Evolutionary conservation across 1,140 invertebrate species (phyloP), one percentile per base, ranked within the genome.

Genomic region (Fopius arisanus): DNA sequence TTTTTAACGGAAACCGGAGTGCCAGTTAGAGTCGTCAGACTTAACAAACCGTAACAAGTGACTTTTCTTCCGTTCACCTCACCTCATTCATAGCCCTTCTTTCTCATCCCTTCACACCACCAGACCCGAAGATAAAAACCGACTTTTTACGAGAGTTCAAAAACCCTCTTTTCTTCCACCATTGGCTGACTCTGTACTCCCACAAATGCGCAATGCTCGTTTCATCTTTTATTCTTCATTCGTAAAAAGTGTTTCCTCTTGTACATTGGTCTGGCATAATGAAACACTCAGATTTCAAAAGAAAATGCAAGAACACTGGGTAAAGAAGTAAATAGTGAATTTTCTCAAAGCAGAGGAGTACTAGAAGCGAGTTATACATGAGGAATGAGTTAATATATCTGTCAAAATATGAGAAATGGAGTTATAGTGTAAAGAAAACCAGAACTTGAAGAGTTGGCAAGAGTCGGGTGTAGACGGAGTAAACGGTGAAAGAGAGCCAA

Each of bases 111-210:
- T 10, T 23, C 23, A 3, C 54, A 59, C 23, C 16, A 1, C 4
- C 43, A 54, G 21, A n/a, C n/a, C 41, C 59, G 68, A 75, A 71
- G 62, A 75, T 67, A 74, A 66, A 37, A 74, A 74, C 65, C n/a
- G 67, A 70, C 62, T 70, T 63, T 70, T 63, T n/a, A 37, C 63
- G 37, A 37, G 48, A 66, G 19, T 48, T 51, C 68, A 29, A 70
- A 23, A 9, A 2, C 33, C 51, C 37, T 67, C 21, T 23, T 54
- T 41, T 26, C 59, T 16, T 23, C 59, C 40, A 41, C 63, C 67
- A 33, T 70, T 66, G 62, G 3, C 40, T 21, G 3, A 12, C 40
- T 10, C 66, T 16, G 28, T 31, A 31, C 16, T 67, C 63, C 23
- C 63, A 37, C 26, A 33, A 67, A 0, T 19, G 16, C 23, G 29